Percentiles rank a stretch among this genome's conserved stretches.
phyloP scores from a whole-genome alignment of 2,797 vertebrate species.

The Delichon dasypus region DNA sequence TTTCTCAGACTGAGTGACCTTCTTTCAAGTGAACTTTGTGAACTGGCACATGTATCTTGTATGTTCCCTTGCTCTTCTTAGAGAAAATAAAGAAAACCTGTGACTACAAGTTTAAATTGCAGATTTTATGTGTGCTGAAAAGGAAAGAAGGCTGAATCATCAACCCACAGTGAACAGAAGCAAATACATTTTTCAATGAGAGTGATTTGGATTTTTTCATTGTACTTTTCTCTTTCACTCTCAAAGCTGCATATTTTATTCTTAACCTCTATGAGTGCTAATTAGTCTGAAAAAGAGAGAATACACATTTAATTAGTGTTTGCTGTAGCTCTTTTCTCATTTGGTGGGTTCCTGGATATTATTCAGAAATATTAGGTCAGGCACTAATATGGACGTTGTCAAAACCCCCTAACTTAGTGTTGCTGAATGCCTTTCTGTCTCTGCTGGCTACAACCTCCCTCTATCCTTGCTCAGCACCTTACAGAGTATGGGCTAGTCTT shows the following conservation, averaged over 20 bases:
- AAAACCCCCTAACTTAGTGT: accelerated
- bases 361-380: not conserved
- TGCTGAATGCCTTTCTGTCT: not conserved
- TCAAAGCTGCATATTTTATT: not conserved
- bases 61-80: not conserved
- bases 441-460: not conserved
- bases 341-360: not conserved
- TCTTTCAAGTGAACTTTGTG: not conserved
- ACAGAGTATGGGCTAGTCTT: not conserved
- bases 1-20: not conserved
- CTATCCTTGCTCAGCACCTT: not conserved
- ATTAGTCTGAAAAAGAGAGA: slow-evolving; percentile 18
- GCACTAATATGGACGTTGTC: not conserved
- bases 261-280: not conserved
- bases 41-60: not conserved
- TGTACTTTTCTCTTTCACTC: not conserved
- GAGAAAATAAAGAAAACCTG: not conserved
- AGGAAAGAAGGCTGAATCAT: not conserved
- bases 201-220: not conserved
- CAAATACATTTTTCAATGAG: not conserved
- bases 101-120: not conserved
- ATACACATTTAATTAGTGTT: slow-evolving; percentile 39
- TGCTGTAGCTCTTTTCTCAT: not conserved
- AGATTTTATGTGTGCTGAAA: not conserved
- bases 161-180: not conserved